A percentile compares a stretch with the other conserved stretches of the same genome.
Conservation (phyloP, 2,113 vertebrate genomes). For the Coturnix japonica region DNA sequence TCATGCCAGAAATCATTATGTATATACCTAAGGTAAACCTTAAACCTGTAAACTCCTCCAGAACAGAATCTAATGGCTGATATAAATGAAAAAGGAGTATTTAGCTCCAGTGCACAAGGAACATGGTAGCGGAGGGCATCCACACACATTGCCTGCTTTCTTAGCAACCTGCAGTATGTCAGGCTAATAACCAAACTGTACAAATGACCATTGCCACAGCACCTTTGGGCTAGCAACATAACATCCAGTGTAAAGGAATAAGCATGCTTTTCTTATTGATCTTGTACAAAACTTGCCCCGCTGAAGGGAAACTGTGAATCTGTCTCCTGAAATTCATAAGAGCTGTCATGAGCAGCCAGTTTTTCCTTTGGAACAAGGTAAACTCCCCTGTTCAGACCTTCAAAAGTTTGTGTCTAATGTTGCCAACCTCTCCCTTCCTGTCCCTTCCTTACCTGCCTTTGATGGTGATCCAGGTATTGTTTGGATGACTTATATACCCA, state of each 20-base stretch:
- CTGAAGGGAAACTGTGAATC: neutral
- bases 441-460: neutral
- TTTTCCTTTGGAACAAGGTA: neutral
- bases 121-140: neutral
- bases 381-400: neutral
- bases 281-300: neutral
- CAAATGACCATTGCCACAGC: neutral
- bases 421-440: slow-evolving; percentile 6
- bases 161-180: neutral
- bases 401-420: neutral
- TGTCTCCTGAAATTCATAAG: neutral
- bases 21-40: neutral
- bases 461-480: slow-evolving; percentile 27
- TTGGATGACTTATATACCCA: neutral
- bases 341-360: neutral
- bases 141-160: neutral
- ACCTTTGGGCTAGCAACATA: neutral
- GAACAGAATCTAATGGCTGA: neutral
- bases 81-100: neutral
- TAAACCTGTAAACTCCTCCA: fast-evolving
- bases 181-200: neutral
- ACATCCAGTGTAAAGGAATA: neutral
- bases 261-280: neutral
- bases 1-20: neutral
- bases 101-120: neutral